Base-by-base conservation (phyloP, 2,888 invertebrate genomes). In the Luperina nickerlii region DNA sequence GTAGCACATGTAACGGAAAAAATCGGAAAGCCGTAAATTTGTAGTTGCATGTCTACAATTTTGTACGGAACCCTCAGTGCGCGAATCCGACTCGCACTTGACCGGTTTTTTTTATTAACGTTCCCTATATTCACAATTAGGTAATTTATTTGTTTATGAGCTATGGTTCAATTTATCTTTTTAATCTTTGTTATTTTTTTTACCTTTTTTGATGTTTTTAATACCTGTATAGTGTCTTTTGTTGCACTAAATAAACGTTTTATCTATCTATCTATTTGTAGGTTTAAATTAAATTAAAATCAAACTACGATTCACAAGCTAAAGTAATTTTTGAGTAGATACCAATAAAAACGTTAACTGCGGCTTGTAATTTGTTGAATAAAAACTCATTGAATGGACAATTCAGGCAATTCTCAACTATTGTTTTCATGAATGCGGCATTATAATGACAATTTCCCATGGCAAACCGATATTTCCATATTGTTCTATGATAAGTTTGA, bases 401-500 rank as follows among this genome's bases (percentile, higher is more conserved):
- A 75, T 74, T 7, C 62, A 70, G 57, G 27, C 20, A 82, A 81
- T 88, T 88, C 88, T 71, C 88, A 88, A 69, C 73, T 32, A 88
- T 88, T 88, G 88, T 88, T 70, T 75, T 63, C 75, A 70, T 71
- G 38, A 38, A 42, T 32, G 45, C 62, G 51, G 11, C 71, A 74
- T 65, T 72, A 38, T 78, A 70, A 81, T 79, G 51, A n/a, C 24
- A 9, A 27, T 83, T 87, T 88, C 88, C 80, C 88, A 88, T 86
- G 73, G 57, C 15, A 71, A 57, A 76, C 57, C 57, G 63, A 67
- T 63, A 79, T 82, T 86, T 83, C 76, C 87, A 87, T 87, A 87
- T 81, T 88, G 86, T 87, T 86, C 79, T 79, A 51, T 57, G 48
- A 70, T 68, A 62, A 67, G 65, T 66, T 66, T 76, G 69, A 68